Evolutionary conservation across 2,888 invertebrate genomes (phyloP).

Genomic region (Congeria kusceri): DNA sequence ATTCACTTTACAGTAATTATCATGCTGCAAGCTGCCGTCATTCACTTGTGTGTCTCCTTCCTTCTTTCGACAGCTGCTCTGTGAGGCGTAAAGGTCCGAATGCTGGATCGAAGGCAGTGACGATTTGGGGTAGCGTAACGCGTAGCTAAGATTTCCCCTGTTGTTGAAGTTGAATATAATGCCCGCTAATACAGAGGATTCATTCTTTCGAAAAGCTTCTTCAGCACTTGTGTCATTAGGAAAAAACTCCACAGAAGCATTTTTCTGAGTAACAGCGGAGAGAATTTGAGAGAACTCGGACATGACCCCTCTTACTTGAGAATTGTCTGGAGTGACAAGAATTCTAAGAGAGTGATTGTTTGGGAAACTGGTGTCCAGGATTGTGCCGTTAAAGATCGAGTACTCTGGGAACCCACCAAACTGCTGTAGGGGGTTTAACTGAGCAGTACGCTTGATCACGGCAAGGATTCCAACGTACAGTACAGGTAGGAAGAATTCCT

Average conservation of each 20-base stretch:
- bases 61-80: constrained; percentile 43
- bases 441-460: constrained; percentile 86
- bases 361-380: constrained; percentile 8
- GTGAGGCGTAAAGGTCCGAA: constrained; percentile 13
- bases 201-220: constrained; percentile 90
- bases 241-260: constrained; percentile 86
- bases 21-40: constrained; percentile 17
- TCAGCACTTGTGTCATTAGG: constrained; percentile 89
- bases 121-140: constrained; percentile 64
- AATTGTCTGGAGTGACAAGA: constrained; percentile 75
- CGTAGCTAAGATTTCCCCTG: constrained; percentile 60
- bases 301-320: constrained; percentile 58
- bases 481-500: constrained; percentile 92
- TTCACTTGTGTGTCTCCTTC: constrained; percentile 55
- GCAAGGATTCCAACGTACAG: constrained; percentile 92
- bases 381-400: constrained; percentile 24
- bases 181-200: constrained; percentile 88
- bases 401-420: constrained; percentile 62
- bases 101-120: constrained; percentile 47
- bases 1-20: constrained; percentile 76
- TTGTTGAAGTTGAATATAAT: constrained; percentile 85
- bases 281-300: constrained; percentile 38
- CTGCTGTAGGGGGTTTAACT: constrained; percentile 61
- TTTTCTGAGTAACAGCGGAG: constrained; percentile 7
- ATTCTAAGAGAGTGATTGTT: constrained; percentile 39